Evolutionary conservation across 2,113 vertebrate genomes (phyloP), one percentile per base, ranked within the genome.

Genomic region (Oreotrochilus melanogaster): DNA sequence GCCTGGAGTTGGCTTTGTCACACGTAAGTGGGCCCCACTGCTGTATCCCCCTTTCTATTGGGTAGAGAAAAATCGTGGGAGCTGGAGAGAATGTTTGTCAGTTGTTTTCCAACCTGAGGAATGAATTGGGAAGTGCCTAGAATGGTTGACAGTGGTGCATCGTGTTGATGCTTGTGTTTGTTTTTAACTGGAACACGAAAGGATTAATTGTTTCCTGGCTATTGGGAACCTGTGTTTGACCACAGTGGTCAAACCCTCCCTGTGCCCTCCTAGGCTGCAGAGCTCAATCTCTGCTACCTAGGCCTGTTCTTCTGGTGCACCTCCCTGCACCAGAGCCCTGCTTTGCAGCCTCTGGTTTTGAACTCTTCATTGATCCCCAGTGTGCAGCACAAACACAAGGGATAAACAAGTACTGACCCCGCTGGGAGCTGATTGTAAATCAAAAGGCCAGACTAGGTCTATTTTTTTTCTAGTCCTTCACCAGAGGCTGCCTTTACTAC

Each of bases 1-100:
- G 60, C 99, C 99, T 24, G 99, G 99, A 42, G 81, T 99, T 5
- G 98, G 99, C 35, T 98, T 99, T 7, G 83, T 99, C 31, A 98
- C 99, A 18, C 98, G 99, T 99, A 98, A 99, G 99, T 97, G 37
- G 14, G 13, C 53, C 64, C 35, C 13, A 23, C 17, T 53, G 33
- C 60, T 57, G 5, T 1, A 5, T 56, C 18, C 45, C 28, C 2
- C 1, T 47, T 89, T 48, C 19, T 70, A 6, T 14, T 19, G 11
- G 45, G 15, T 17, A 17, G 12, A 45, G n/a, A 30, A 33, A 47
- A 42, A 2, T 3, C 2, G 11, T 24, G 28, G 43, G 5, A 35
- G 6, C 13, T 58, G 9, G 30, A 54, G 51, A 67, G 61, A 50
- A 43, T 0, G 0, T 43, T 43, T 47, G 14, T 56, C 33, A 18